phyloP scores from a whole-genome alignment of 2,888 invertebrate species.

The Papilio elwesi region DNA sequence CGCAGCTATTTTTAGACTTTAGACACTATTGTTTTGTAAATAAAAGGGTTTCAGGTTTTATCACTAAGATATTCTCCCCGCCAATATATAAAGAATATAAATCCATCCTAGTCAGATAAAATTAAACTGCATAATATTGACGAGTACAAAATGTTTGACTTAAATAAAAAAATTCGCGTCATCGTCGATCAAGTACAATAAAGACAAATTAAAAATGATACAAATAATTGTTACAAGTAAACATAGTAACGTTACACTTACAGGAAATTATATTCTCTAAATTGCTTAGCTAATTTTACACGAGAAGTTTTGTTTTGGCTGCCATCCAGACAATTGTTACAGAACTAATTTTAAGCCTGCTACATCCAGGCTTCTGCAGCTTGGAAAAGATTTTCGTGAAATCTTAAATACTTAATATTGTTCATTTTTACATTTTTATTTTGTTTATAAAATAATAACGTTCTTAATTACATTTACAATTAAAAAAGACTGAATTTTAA shows the following conservation, averaged over 20 bases:
- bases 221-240: not conserved
- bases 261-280: conserved; percentile 24
- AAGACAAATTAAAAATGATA: not conserved
- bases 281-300: conserved; percentile 30
- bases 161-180: conserved; percentile 11
- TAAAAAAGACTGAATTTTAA: too few species aligned
- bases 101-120: too few species aligned
- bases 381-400: conserved; percentile 69
- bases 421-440: not conserved
- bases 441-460: not conserved
- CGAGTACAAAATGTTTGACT: conserved; percentile 7
- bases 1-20: too few species aligned
- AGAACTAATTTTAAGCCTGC: conserved; percentile 36
- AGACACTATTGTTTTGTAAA: too few species aligned
- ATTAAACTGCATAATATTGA: not conserved
- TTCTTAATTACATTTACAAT: not conserved
- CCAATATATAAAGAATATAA: not conserved
- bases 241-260: not conserved
- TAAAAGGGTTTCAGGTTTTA: too few species aligned
- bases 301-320: conserved; percentile 33
- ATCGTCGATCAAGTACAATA: not conserved
- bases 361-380: conserved; percentile 31
- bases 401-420: conserved; percentile 4
- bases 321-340: conserved; percentile 35
- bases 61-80: too few species aligned